These are phyloP conservation scores for Apamea anceps DNA, from an alignment of 2,888 invertebrate species.

Conservation along the genomic window DNA sequence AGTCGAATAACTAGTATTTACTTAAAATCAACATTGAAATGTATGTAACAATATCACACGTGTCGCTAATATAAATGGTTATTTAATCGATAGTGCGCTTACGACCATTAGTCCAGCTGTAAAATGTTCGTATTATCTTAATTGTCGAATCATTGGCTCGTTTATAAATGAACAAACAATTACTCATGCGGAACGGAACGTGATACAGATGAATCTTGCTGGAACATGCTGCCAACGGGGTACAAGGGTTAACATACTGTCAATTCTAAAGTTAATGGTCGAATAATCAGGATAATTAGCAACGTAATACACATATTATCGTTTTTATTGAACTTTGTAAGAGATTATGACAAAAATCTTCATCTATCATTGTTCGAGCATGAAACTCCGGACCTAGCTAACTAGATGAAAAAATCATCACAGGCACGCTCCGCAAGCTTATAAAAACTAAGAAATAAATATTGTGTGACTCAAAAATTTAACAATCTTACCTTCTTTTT, in stretches of 20 bases:
- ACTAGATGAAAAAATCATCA: too few relatives aligned
- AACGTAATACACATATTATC: background rate
- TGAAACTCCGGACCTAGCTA: too few relatives aligned
- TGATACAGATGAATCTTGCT: slow-evolving; percentile 19
- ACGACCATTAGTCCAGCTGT: slow-evolving; percentile 60
- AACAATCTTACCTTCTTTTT: too few relatives aligned
- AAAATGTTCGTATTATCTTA: slow-evolving; percentile 66
- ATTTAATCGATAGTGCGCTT: slow-evolving; percentile 52
- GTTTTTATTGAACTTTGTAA: background rate
- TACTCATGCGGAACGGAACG: slow-evolving; percentile 26
- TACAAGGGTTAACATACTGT: background rate
- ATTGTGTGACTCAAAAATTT: too few relatives aligned
- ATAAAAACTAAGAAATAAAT: too few relatives aligned
- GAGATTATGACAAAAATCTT: background rate
- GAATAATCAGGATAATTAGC: background rate
- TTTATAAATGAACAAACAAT: slow-evolving; percentile 48
- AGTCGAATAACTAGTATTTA: background rate
- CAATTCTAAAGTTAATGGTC: background rate
- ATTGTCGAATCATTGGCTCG: slow-evolving; percentile 65
- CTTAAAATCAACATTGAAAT: slow-evolving; percentile 15
- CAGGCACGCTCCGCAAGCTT: too few relatives aligned
- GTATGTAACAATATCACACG: slow-evolving; percentile 10
- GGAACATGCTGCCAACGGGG: background rate
- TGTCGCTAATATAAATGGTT: slow-evolving; percentile 51
- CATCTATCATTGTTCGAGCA: background rate